Evolutionary conservation across 2,797 vertebrate genomes (phyloP).

Genomic region (Chrosomus eos): DNA sequence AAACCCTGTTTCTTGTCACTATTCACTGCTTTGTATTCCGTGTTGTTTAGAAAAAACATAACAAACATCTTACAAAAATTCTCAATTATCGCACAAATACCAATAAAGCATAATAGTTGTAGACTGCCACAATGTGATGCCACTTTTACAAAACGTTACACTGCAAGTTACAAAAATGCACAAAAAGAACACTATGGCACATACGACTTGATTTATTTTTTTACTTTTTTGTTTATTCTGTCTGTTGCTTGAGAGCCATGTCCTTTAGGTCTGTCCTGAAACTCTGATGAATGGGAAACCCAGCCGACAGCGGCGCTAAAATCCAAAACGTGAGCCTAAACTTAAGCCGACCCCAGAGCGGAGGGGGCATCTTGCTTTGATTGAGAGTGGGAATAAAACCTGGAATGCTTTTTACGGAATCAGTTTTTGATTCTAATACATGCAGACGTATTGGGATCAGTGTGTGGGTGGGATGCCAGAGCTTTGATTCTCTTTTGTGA

Average conservation of each 20-base stretch:
- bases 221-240: not conserved
- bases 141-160: not conserved
- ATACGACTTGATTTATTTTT: not conserved
- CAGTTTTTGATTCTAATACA: conserved; percentile 3
- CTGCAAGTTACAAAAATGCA: not conserved
- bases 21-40: not conserved
- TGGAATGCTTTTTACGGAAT: conserved; percentile 22
- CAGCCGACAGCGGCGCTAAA: conserved; percentile 49
- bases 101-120: not conserved
- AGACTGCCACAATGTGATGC: not conserved
- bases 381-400: not conserved
- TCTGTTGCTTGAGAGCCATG: not conserved
- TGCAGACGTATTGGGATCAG: conserved; percentile 7
- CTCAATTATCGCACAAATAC: not conserved
- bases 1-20: not conserved
- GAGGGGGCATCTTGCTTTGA: conserved; percentile 25
- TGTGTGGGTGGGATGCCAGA: conserved; percentile 23
- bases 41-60: not conserved
- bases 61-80: not conserved
- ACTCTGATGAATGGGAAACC: conserved; percentile 51
- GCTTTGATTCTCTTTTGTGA: conserved; percentile 14
- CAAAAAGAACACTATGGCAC: not conserved
- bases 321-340: not conserved
- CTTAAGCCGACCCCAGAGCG: not conserved
- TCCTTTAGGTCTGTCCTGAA: conserved; percentile 51